A percentile compares a stretch with the other conserved stretches of the same genome.
These are phyloP conservation scores for Sebastiscus albofasciatus DNA, from an alignment of 2,797 vertebrate species.

Conservation along the genomic window DNA sequence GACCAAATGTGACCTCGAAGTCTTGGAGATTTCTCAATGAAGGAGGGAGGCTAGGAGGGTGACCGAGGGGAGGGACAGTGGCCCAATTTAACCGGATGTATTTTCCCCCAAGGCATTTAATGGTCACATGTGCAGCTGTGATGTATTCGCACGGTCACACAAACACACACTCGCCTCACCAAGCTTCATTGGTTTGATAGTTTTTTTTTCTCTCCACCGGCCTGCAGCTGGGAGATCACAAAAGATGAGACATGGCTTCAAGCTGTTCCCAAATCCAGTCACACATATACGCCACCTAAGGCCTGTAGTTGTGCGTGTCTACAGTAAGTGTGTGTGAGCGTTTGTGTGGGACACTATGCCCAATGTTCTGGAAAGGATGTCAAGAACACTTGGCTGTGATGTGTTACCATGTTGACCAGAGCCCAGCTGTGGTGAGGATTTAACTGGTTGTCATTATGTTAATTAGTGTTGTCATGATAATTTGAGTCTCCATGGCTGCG, in stretches of 20 bases:
- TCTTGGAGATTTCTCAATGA: constrained; percentile 61
- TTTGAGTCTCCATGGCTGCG: constrained; percentile 55
- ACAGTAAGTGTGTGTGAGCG: background rate
- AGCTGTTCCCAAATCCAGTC: constrained; percentile 63
- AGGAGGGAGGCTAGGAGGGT: constrained; percentile 31
- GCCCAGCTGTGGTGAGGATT: constrained; percentile 70
- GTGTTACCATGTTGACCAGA: constrained; percentile 70
- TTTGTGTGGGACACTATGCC: constrained; percentile 46
- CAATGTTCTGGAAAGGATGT: constrained; percentile 68
- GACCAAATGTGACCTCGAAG: constrained; percentile 54
- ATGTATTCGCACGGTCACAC: constrained; percentile 28
- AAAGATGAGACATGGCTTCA: constrained; percentile 63
- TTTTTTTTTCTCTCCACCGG: constrained; percentile 43
- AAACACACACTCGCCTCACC: constrained; percentile 18
- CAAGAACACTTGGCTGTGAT: constrained; percentile 70
- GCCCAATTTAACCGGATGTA: constrained; percentile 39
- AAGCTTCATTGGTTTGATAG: constrained; percentile 57
- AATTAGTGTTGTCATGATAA: constrained; percentile 75
- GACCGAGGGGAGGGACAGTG: constrained; percentile 24
- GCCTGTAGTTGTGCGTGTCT: constrained; percentile 27
- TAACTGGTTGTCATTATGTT: constrained; percentile 73
- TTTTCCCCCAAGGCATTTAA: constrained; percentile 27
- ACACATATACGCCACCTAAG: constrained; percentile 50
- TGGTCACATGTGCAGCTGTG: constrained; percentile 52
- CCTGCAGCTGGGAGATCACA: constrained; percentile 66